These are phyloP conservation scores for Melanostigma gelatinosum DNA, from an alignment of 2,113 vertebrate genomes.

Conservation along the genomic window DNA sequence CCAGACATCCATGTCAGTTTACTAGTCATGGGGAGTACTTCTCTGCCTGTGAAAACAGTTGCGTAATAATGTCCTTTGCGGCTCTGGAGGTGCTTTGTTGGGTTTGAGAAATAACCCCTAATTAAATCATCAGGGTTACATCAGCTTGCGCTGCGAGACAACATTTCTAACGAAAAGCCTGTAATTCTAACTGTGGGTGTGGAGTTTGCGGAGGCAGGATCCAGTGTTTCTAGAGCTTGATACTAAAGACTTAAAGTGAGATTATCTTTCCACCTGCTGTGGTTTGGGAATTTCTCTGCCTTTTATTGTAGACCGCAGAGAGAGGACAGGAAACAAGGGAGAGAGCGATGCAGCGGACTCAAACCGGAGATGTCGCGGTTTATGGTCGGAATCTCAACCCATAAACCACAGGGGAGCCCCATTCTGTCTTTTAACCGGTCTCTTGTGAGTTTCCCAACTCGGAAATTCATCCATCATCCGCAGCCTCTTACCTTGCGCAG, in stretches of 20 bases:
- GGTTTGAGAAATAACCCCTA: neutral
- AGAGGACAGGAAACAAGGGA: neutral
- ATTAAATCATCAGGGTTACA: neutral
- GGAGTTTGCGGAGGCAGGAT: neutral
- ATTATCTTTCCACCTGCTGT: neutral
- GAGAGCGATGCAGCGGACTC: neutral
- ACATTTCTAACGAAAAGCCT: neutral
- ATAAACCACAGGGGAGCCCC: neutral
- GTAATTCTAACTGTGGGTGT: neutral
- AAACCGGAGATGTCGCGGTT: neutral
- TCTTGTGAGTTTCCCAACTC: neutral
- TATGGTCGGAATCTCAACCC: neutral
- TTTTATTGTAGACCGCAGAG: neutral
- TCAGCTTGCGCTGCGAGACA: neutral
- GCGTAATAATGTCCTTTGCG: constrained; percentile 1
- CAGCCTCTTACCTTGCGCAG: neutral
- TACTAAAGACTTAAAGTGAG: neutral
- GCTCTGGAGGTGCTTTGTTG: neutral
- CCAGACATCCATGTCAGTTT: neutral
- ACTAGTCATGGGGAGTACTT: neutral
- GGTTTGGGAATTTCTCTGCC: too few relatives aligned
- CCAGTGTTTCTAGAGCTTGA: neutral
- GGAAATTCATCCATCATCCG: neutral
- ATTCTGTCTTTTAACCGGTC: neutral
- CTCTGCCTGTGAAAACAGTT: neutral